Percentiles rank a stretch among this genome's conserved stretches.
These are phyloP conservation scores for Pluvialis apricaria DNA, from an alignment of 2,113 vertebrate genomes.

Conservation along the genomic window DNA sequence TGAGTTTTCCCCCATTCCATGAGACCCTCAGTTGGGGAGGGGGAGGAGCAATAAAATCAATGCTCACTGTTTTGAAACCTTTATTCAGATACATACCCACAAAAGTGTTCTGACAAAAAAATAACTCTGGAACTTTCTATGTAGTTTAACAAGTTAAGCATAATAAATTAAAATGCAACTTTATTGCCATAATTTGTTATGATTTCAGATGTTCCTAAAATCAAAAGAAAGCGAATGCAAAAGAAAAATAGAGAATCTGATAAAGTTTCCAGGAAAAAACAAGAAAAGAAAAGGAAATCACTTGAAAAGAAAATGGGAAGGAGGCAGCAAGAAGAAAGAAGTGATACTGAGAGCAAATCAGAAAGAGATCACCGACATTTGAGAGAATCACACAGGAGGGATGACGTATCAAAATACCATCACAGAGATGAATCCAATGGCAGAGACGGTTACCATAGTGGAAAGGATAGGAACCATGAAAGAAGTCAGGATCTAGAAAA, in stretches of 20 bases:
- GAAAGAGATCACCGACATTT: conserved; percentile 59
- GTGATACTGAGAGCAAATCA: conserved; percentile 59
- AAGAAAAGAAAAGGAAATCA: conserved; percentile 56
- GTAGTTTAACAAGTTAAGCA: background rate
- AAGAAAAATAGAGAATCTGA: conserved; percentile 67
- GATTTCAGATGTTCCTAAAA: conserved; percentile 67
- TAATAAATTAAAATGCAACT: background rate
- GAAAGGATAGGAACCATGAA: conserved; percentile 62
- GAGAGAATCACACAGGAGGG: conserved; percentile 58
- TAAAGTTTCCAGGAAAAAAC: conserved; percentile 64
- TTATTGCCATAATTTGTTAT: conserved; percentile 6
- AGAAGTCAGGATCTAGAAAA: conserved; percentile 55
- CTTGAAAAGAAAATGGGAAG: conserved; percentile 64
- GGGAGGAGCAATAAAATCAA: background rate
- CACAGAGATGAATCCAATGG: conserved; percentile 48
- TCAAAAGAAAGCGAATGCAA: conserved; percentile 66
- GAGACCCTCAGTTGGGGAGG: background rate
- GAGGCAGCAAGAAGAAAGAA: conserved; percentile 56
- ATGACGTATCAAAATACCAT: conserved; percentile 30
- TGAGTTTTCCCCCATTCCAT: background rate
- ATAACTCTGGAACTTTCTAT: background rate
- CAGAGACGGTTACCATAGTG: conserved; percentile 44
- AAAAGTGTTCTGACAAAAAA: background rate
- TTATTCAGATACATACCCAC: background rate
- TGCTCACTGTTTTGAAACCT: background rate